Conservation (phyloP, 1,140 invertebrate species). For the Microvelia longipes region DNA sequence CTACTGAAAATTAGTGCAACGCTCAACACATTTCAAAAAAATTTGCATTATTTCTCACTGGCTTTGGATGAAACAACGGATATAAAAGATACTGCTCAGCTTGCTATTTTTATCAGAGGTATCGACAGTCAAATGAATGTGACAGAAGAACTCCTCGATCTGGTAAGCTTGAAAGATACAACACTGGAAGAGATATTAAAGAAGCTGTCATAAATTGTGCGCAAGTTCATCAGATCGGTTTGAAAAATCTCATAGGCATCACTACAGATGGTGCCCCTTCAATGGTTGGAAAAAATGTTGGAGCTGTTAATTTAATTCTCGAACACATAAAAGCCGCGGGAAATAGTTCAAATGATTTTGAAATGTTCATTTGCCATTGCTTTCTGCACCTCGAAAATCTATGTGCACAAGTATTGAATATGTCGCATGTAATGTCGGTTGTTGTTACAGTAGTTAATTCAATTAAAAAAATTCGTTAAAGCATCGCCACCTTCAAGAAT, state of each 20-base stretch:
- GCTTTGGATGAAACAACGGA: constrained; percentile 27
- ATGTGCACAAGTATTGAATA: constrained; percentile 21
- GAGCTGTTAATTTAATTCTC: constrained; percentile 21
- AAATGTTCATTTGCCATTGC: constrained; percentile 23
- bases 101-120: constrained; percentile 25
- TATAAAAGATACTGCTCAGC: constrained; percentile 24
- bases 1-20: constrained; percentile 18
- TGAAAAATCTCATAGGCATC: constrained; percentile 20
- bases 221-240: constrained; percentile 16
- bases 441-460: constrained; percentile 26
- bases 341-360: constrained; percentile 4
- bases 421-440: constrained; percentile 24
- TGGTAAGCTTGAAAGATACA: constrained; percentile 23
- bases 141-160: constrained; percentile 24
- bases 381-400: constrained; percentile 27
- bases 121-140: constrained; percentile 23
- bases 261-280: constrained; percentile 26
- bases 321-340: constrained; percentile 13
- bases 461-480: too few species aligned
- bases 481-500: too few species aligned
- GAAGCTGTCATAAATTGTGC: constrained; percentile 18
- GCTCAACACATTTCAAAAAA: constrained; percentile 15
- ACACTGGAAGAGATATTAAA: constrained; percentile 24
- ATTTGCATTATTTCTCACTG: constrained; percentile 25
- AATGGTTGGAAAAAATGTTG: constrained; percentile 23